Conservation (phyloP, 2,113 vertebrate species). For the Micronisus gabar region DNA sequence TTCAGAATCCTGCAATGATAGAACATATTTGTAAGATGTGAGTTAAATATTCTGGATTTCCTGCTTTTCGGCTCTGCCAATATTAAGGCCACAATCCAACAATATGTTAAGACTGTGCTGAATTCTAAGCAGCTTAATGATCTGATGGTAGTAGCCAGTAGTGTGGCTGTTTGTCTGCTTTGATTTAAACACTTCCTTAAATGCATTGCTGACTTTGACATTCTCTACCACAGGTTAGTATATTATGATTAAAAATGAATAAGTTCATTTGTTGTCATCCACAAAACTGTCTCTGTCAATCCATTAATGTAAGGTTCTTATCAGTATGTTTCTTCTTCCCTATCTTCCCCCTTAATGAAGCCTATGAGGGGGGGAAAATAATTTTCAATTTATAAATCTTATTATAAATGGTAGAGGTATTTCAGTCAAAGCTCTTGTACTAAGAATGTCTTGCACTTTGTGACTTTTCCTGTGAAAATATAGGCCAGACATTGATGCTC, state of each 20-base stretch:
- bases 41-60: neutral
- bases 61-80: neutral
- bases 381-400: neutral
- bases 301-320: neutral
- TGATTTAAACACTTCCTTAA: conserved; percentile 48
- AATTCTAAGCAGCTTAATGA: neutral
- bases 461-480: neutral
- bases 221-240: conserved; percentile 30
- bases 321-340: neutral
- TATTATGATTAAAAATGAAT: conserved; percentile 46
- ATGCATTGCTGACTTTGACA: neutral
- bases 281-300: neutral
- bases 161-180: neutral
- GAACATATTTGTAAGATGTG: neutral
- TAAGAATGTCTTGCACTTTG: neutral
- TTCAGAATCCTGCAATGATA: neutral
- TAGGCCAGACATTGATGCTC: neutral
- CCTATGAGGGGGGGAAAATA: neutral
- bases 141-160: neutral
- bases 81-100: neutral
- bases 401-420: neutral
- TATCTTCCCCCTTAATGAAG: neutral
- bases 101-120: neutral
- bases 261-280: neutral
- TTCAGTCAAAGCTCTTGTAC: neutral